phyloP scores from a whole-genome alignment of 1,140 invertebrate species.

The Sitophilus oryzae region DNA sequence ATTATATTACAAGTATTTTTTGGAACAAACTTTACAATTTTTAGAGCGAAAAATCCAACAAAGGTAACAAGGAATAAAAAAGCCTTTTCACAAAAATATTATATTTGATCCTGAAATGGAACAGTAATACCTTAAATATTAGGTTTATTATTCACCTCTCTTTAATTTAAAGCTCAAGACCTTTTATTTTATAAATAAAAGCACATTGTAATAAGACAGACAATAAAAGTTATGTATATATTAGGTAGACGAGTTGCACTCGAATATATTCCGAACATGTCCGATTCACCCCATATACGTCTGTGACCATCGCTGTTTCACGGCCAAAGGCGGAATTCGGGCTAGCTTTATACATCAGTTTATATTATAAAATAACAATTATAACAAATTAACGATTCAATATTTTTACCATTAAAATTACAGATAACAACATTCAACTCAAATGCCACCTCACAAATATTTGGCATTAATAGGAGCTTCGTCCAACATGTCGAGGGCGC shows the following conservation, averaged over 20 bases:
- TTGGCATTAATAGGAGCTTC: conserved; percentile 37
- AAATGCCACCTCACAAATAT: conserved; percentile 38
- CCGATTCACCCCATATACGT: conserved; percentile 19
- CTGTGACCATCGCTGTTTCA: conserved; percentile 15
- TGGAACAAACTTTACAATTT: conserved; percentile 28
- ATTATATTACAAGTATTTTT: conserved; percentile 39
- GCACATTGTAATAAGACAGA: conserved; percentile 35
- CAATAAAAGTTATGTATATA: conserved; percentile 33
- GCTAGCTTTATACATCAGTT: conserved; percentile 26
- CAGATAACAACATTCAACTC: conserved; percentile 44
- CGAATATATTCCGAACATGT: conserved; percentile 24
- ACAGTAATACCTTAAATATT: conserved; percentile 37
- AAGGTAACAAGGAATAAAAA: conserved; percentile 33
- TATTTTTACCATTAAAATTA: conserved; percentile 37
- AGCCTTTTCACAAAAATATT: conserved; percentile 40
- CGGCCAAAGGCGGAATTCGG: conserved; percentile 13
- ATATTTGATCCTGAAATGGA: conserved; percentile 38
- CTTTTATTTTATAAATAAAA: conserved; percentile 42
- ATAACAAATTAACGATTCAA: conserved; percentile 43
- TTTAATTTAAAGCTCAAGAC: conserved; percentile 42
- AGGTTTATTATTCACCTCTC: conserved; percentile 40
- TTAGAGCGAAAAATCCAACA: conserved; percentile 23
- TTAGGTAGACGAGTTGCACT: conserved; percentile 29
- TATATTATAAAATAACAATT: conserved; percentile 42
- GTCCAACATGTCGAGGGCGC: conserved; percentile 22